Evolutionary conservation across 2,797 vertebrate genomes (phyloP).

Genomic region (Novumbra hubbsi): DNA sequence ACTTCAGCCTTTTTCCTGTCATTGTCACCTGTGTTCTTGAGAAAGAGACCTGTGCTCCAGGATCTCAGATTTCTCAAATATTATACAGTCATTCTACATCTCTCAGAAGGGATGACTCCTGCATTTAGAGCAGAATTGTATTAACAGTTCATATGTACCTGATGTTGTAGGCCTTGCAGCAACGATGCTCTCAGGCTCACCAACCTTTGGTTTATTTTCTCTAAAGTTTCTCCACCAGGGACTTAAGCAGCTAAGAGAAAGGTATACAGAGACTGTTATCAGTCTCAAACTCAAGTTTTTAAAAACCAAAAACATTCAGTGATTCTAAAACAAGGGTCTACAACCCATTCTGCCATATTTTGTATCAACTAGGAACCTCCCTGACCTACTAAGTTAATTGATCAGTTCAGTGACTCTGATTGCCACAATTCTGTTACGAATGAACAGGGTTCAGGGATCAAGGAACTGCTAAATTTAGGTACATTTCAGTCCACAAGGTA

Average conservation of each 20-base stretch:
- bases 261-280: constrained; percentile 33
- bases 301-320: no score
- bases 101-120: no score
- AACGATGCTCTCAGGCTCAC: constrained; percentile 77
- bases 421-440: no score
- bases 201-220: constrained; percentile 83
- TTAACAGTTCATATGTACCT: constrained; percentile 59
- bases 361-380: neutral
- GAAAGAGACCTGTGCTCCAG: constrained; percentile 80
- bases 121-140: neutral
- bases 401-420: neutral
- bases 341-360: no score
- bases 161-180: constrained; percentile 65
- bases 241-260: constrained; percentile 74
- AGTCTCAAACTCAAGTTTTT: no score
- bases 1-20: constrained; percentile 9
- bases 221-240: constrained; percentile 79
- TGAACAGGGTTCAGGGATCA: no score
- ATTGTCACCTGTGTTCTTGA: constrained; percentile 55
- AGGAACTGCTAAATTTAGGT: neutral
- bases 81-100: neutral
- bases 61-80: constrained; percentile 81
- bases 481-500: neutral
- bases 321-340: neutral
- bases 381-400: neutral